phyloP scores from a whole-genome alignment of 2,113 vertebrate species.

The Bagarius yarrelli region DNA sequence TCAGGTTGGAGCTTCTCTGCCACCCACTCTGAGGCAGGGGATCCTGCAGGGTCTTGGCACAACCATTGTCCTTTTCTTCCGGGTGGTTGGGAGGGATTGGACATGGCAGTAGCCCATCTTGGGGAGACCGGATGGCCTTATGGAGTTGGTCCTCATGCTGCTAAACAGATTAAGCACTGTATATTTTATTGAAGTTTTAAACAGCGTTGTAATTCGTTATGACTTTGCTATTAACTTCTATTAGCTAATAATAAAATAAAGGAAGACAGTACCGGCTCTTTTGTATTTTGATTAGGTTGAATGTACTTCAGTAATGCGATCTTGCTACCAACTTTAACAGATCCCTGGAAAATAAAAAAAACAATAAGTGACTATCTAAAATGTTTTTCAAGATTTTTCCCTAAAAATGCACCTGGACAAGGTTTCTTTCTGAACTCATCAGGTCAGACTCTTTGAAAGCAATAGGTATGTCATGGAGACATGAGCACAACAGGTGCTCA shows the following conservation, averaged over 20 bases:
- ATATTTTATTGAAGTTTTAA: not conserved
- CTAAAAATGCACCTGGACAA: constrained; percentile 38
- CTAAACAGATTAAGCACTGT: not conserved
- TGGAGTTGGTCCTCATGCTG: constrained; percentile 68
- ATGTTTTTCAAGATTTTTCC: not conserved
- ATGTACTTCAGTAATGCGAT: constrained; percentile 86
- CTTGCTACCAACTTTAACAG: constrained; percentile 86
- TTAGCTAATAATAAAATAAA: not conserved
- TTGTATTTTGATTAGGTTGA: constrained; percentile 63
- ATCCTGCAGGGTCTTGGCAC: constrained; percentile 50
- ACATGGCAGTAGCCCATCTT: constrained; percentile 64
- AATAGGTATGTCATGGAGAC: not conserved
- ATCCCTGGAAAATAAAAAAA: constrained; percentile 81
- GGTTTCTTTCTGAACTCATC: constrained; percentile 61
- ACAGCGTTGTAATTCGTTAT: not conserved
- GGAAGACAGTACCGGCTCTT: constrained; percentile 56
- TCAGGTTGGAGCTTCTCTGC: constrained; percentile 72
- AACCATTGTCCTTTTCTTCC: constrained; percentile 52
- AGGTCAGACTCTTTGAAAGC: not conserved
- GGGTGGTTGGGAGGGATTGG: constrained; percentile 55
- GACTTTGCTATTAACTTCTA: not conserved
- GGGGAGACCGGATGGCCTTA: constrained; percentile 66
- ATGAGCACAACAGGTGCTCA: not conserved
- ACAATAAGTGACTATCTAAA: constrained; percentile 14
- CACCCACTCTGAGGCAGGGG: constrained; percentile 55